A percentile compares a stretch with the other conserved stretches of the same genome.
Evolutionary conservation across 2,888 invertebrate species (phyloP).

Genomic region (Drosophila atroscutellata): DNA sequence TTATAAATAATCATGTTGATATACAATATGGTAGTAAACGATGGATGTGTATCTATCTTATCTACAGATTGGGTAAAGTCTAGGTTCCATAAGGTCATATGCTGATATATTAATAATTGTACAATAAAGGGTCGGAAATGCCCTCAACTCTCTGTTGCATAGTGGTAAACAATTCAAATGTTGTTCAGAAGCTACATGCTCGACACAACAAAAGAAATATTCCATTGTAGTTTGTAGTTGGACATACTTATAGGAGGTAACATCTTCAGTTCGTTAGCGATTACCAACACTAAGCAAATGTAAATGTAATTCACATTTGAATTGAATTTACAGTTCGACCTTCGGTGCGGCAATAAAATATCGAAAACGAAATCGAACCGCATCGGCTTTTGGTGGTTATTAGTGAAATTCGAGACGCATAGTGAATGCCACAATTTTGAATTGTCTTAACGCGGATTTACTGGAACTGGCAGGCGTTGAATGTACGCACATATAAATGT

Average conservation of each 20-base stretch:
- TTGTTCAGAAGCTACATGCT: conserved; percentile 38
- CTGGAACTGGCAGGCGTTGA: conserved; percentile 43
- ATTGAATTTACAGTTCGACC: conserved; percentile 62
- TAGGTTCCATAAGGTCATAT: neutral
- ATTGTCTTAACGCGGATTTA: conserved; percentile 76
- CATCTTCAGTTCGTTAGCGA: conserved; percentile 64
- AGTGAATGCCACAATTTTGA: conserved; percentile 68
- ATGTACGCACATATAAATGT: conserved; percentile 7
- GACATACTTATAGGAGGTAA: neutral
- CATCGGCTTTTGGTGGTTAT: conserved; percentile 57
- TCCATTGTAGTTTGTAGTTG: conserved; percentile 25
- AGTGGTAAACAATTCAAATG: conserved; percentile 15
- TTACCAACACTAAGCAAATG: conserved; percentile 56
- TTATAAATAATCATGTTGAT: neutral
- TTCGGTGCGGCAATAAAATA: conserved; percentile 64
- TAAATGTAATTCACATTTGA: conserved; percentile 71
- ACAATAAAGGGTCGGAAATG: conserved; percentile 3
- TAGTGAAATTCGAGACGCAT: conserved; percentile 72
- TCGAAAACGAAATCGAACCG: conserved; percentile 42
- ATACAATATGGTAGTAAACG: neutral
- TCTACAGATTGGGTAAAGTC: neutral
- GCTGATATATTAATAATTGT: neutral
- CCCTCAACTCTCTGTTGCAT: conserved; percentile 14
- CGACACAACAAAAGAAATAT: conserved; percentile 7
- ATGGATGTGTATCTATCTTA: neutral